phyloP scores from a whole-genome alignment of 1,140 invertebrate species.

The Popillia japonica region DNA sequence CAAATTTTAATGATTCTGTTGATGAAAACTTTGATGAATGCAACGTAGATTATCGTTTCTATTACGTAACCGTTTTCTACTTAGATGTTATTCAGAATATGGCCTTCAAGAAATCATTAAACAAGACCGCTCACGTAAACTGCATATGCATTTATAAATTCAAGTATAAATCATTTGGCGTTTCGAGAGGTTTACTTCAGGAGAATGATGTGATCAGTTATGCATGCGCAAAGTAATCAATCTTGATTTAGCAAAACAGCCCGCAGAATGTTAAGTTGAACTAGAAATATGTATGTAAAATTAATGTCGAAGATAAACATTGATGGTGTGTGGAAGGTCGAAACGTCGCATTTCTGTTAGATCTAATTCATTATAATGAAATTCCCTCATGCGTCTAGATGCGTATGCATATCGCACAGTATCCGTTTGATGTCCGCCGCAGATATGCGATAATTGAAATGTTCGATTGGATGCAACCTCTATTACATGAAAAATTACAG shows the following conservation, averaged over 20 bases:
- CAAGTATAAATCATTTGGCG: constrained; percentile 9
- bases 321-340: not conserved
- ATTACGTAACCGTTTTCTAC: not conserved
- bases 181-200: not conserved
- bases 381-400: not conserved
- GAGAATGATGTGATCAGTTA: constrained; percentile 13
- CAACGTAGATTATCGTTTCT: too few species aligned
- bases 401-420: not conserved
- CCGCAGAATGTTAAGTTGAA: not conserved
- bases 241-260: not conserved
- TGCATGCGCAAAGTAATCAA: not conserved
- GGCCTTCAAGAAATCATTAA: not conserved
- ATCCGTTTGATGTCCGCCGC: constrained; percentile 18
- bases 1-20: too few species aligned
- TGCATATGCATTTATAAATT: not conserved
- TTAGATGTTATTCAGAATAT: not conserved
- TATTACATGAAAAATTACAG: constrained; percentile 16
- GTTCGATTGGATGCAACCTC: not conserved
- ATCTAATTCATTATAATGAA: not conserved
- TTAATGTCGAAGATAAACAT: constrained; percentile 2
- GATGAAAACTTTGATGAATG: too few species aligned
- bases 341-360: constrained; percentile 7
- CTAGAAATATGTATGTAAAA: not conserved
- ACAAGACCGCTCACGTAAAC: not conserved
- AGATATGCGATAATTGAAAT: not conserved